Evolutionary conservation across 1,140 invertebrate genomes (phyloP).

Genomic region (Tyrophagus putrescentiae): DNA sequence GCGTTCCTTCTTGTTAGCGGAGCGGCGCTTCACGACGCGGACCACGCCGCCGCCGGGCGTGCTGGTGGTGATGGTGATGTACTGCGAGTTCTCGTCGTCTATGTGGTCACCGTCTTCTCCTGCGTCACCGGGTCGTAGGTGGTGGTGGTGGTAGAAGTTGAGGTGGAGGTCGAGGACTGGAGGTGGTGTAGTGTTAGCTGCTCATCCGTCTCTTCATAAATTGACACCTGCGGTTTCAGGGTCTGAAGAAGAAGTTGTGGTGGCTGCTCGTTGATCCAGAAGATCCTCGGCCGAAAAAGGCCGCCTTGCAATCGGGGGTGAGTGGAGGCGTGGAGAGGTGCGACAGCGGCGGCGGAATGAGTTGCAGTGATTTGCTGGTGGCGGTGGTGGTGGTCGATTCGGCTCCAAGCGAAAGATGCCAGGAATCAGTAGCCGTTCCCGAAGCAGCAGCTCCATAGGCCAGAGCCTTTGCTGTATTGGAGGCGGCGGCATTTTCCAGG

Average conservation of each 20-base stretch:
- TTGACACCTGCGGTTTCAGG: no score
- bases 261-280: no score
- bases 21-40: slow-evolving; percentile 24
- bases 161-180: no score
- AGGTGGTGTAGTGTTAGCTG: no score
- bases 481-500: neutral
- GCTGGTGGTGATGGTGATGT: slow-evolving; percentile 7
- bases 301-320: neutral
- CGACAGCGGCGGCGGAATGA: neutral
- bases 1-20: slow-evolving; percentile 81
- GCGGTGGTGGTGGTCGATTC: neutral
- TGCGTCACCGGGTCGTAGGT: no score
- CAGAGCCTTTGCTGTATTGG: neutral
- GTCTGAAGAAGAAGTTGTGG: no score
- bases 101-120: no score
- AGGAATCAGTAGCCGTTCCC: neutral
- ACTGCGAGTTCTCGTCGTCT: no score
- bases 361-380: neutral
- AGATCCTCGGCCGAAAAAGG: no score
- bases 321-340: slow-evolving; percentile 2
- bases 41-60: neutral
- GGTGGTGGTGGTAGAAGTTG: no score
- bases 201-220: no score
- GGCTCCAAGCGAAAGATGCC: no score
- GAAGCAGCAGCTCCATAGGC: neutral